phyloP scores from a whole-genome alignment of 2,888 invertebrate species.

The Papilio demoleus region DNA sequence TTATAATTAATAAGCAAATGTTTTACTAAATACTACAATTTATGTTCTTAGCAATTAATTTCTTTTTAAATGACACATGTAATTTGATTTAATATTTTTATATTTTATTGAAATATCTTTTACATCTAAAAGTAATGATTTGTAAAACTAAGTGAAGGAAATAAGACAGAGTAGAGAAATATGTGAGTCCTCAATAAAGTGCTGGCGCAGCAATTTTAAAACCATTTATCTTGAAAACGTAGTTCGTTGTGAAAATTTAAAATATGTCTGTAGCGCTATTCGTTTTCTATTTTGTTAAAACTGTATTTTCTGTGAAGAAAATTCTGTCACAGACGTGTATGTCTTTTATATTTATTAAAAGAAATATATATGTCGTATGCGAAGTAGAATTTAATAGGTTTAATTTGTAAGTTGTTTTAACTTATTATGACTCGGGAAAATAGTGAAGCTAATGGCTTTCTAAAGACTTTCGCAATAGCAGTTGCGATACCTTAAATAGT shows the following conservation, averaged over 20 bases:
- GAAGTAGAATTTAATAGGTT: neutral
- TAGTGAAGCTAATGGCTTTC: too few species aligned
- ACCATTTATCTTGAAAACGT: constrained; percentile 35
- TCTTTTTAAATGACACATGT: too few species aligned
- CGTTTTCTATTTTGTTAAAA: constrained; percentile 26
- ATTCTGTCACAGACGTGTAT: neutral
- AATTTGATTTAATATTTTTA: neutral
- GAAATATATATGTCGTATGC: neutral
- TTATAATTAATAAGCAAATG: too few species aligned
- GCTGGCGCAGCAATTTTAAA: constrained; percentile 29
- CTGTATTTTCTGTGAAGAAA: constrained; percentile 15
- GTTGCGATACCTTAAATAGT: too few species aligned
- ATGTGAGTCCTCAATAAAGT: constrained; percentile 28
- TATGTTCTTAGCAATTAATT: too few species aligned
- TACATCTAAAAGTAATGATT: neutral
- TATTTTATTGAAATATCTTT: neutral
- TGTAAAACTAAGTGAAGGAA: constrained; percentile 11
- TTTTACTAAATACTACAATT: too few species aligned
- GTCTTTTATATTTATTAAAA: neutral
- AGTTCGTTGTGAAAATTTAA: constrained; percentile 30
- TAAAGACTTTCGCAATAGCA: too few species aligned
- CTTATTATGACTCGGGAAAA: neutral
- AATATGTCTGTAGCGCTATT: constrained; percentile 26
- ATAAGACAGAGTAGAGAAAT: constrained; percentile 18
- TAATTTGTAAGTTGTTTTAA: neutral